phyloP scores from a whole-genome alignment of 2,797 vertebrate species.

The Enteromius fasciolatus region DNA sequence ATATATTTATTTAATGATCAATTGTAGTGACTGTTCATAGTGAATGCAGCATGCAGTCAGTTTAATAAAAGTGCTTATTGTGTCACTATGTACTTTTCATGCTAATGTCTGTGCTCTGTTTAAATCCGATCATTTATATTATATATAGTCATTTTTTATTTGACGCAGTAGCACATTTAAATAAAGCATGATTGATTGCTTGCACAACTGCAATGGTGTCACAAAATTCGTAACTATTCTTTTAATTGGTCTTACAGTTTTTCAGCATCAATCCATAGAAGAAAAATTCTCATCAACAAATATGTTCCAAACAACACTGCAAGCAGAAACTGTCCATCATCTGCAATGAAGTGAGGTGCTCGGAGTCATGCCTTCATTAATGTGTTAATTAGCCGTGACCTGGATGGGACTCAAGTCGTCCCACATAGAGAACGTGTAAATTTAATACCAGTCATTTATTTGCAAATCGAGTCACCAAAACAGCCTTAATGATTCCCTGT shows the following conservation, averaged over 20 bases:
- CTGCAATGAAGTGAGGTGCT: slow-evolving; percentile 56
- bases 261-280: slow-evolving; percentile 38
- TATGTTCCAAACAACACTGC: slow-evolving; percentile 60
- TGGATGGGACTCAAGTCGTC: slow-evolving; percentile 53
- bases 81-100: not conserved
- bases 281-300: slow-evolving; percentile 51
- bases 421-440: slow-evolving; percentile 20
- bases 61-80: no score
- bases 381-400: slow-evolving; percentile 56
- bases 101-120: no score
- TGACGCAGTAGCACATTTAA: not conserved
- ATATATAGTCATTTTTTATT: not conserved
- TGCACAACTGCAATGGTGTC: not conserved
- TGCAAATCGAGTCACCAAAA: slow-evolving; percentile 51
- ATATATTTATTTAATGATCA: no score
- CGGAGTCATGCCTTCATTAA: slow-evolving; percentile 15
- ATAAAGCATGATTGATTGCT: not conserved
- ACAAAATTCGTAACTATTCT: not conserved
- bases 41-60: no score
- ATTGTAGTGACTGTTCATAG: no score
- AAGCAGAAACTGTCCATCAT: slow-evolving; percentile 50
- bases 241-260: not conserved
- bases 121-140: no score
- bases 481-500: slow-evolving; percentile 45
- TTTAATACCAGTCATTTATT: slow-evolving; percentile 54